Percentiles rank a stretch among this genome's conserved stretches.
Conservation (phyloP, 2,113 vertebrate species). For the Rostratula benghalensis region DNA sequence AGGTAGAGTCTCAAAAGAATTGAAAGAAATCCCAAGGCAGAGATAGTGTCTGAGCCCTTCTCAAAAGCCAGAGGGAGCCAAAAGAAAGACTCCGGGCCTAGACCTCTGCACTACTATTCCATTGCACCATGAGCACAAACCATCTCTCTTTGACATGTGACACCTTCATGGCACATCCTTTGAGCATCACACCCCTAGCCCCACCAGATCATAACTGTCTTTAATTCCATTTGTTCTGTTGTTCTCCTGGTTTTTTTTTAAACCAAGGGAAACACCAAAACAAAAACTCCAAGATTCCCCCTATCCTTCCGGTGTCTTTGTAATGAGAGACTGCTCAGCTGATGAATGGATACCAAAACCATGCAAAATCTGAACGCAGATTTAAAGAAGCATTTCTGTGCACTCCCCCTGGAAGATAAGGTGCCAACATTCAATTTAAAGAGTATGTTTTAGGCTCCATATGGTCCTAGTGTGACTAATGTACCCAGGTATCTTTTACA, state of each 20-base stretch:
- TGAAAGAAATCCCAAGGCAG: background rate
- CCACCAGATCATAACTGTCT: fast-evolving
- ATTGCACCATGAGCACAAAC: background rate
- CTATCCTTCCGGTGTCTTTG: background rate
- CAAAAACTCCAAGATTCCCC: background rate
- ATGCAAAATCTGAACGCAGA: background rate
- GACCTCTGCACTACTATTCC: background rate
- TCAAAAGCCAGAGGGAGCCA: background rate
- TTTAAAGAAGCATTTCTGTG: background rate
- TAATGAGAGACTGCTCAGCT: background rate
- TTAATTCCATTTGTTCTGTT: background rate
- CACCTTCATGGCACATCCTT: background rate
- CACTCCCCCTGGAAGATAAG: background rate
- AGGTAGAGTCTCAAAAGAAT: background rate
- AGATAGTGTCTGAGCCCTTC: background rate
- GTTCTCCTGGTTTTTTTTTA: background rate
- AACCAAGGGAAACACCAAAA: too few relatives aligned
- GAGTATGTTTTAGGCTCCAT: background rate
- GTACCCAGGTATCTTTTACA: background rate
- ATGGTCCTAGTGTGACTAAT: background rate
- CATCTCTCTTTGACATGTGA: fast-evolving
- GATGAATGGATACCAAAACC: background rate
- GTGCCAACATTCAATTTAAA: background rate
- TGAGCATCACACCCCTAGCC: background rate
- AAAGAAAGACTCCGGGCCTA: background rate